A percentile compares a stretch with the other conserved stretches of the same genome.
Conservation (phyloP, 37 sponge, comb jelly and placozoan species). For the Halisarca cf. caerulea region DNA sequence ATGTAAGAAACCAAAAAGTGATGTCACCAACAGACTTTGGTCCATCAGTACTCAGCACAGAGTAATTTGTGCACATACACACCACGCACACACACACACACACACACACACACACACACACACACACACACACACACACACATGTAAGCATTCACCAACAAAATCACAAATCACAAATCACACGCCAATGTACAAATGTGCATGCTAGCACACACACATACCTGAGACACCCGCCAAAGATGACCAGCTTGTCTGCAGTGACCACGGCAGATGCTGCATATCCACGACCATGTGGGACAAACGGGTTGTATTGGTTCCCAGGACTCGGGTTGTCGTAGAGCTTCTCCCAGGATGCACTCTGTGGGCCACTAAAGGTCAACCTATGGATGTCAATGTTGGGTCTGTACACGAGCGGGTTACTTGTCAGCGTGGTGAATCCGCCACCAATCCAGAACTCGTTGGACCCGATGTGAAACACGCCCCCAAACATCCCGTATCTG, state of each 20-base stretch:
- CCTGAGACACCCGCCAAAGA: conserved; percentile 67
- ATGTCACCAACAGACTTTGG: too few relatives aligned
- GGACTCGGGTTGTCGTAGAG: conserved; percentile 20
- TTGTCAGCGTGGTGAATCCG: conserved; percentile 35
- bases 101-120: too few relatives aligned
- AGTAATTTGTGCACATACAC: too few relatives aligned
- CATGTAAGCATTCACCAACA: too few relatives aligned
- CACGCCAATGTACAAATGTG: background rate
- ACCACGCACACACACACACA: too few relatives aligned
- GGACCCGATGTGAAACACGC: conserved; percentile 10
- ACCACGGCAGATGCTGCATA: conserved; percentile 44
- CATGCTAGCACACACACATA: background rate
- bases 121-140: too few relatives aligned
- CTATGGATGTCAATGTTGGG: conserved; percentile 51
- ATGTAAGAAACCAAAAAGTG: too few relatives aligned
- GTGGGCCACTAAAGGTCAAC: conserved; percentile 16
- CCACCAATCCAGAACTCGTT: conserved; percentile 46
- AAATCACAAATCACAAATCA: too few relatives aligned
- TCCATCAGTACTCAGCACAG: too few relatives aligned
- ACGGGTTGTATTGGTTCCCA: conserved; percentile 51
- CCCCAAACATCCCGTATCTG: conserved; percentile 50
- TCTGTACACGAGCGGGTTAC: background rate
- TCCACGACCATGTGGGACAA: conserved; percentile 44
- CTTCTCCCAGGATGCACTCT: conserved; percentile 28
- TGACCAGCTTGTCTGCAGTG: conserved; percentile 24